Base-by-base conservation (phyloP, 2,113 vertebrate species). In the Nibea albiflora region DNA sequence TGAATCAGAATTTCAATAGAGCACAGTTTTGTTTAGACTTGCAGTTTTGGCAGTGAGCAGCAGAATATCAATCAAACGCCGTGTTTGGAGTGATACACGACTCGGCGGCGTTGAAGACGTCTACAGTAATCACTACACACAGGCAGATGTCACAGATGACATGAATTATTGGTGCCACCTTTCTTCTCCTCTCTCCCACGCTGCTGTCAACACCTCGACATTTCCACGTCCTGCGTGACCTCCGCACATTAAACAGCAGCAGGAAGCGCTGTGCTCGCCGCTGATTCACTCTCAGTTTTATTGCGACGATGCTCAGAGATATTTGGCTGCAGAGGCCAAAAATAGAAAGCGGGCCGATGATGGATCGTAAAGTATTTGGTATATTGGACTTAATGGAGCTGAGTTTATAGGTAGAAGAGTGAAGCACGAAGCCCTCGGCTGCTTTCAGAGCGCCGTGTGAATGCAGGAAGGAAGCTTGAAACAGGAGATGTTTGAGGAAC, bases 1-100 rank as follows among this genome's bases (percentile, higher is more conserved):
- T 65, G 90, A 92, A 90, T 89, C 82, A 49, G 92, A 94, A 94
- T 95, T 92, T 93, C 88, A 94, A 94, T 94, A 66, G 79, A 50
- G 24, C 31, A 3, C 54, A 70, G 85, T 91, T 94, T 91, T 92
- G 90, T 94, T 92, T 92, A 88, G 89, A 80, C 88, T 72, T 77
- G 90, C 90, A 92, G 86, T 93, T 93, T 93, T 88, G 56, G 61
- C 79, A 77, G 76, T 74, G 66, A 81, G 81, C 82, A 15, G 60
- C 52, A 35, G 84, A 91, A 93, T 94, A 90, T 93, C 83, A 93
- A 91, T 92, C 86, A 77, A 64, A 83, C 24, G 61, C 87, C 61
- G 76, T 44, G 74, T 71, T 78, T 52, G 17, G 31, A 81, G 64
- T 57, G 49, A 70, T 31, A 79, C 6, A 28, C 24, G 15, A 39